These are phyloP conservation scores for Drosophila albomicans DNA, from an alignment of 1,140 invertebrate species.

Conservation along the genomic window DNA sequence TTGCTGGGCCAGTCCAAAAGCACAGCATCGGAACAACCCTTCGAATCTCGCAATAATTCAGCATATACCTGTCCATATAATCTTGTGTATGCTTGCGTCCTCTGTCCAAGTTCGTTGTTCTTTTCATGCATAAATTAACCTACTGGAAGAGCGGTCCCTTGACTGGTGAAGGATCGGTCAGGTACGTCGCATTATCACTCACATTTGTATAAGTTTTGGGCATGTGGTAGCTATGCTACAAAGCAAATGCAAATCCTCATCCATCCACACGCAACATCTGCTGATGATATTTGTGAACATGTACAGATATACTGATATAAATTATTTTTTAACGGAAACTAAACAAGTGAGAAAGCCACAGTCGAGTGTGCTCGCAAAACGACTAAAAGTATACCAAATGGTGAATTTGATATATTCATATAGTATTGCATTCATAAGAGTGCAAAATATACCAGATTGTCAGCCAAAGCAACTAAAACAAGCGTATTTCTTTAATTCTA, in stretches of 20 bases:
- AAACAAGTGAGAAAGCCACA: not conserved
- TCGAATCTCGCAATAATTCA: slow-evolving; percentile 26
- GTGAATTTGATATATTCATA: too few relatives aligned
- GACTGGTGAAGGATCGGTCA: slow-evolving; percentile 48
- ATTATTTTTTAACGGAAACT: not conserved
- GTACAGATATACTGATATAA: not conserved
- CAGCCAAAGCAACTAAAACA: too few relatives aligned
- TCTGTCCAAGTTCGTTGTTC: slow-evolving; percentile 34
- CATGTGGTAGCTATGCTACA: not conserved
- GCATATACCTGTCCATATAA: slow-evolving; percentile 28
- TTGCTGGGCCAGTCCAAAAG: slow-evolving; percentile 4
- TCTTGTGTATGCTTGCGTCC: slow-evolving; percentile 45
- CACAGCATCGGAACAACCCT: slow-evolving; percentile 61
- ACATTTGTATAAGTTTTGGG: slow-evolving; percentile 34
- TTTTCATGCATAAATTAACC: slow-evolving; percentile 64
- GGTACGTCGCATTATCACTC: slow-evolving; percentile 29
- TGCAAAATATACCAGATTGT: too few relatives aligned
- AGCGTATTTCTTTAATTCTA: too few relatives aligned
- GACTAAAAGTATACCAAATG: not conserved
- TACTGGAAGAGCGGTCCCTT: slow-evolving; percentile 11
- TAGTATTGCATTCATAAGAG: too few relatives aligned
- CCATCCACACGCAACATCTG: slow-evolving; percentile 26
- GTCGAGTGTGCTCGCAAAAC: not conserved
- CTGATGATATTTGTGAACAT: slow-evolving; percentile 3
- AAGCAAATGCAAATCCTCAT: slow-evolving; percentile 27